A percentile compares a stretch with the other conserved stretches of the same genome.
These are phyloP conservation scores for Sander vitreus DNA, from an alignment of 2,113 vertebrate genomes.

Conservation along the genomic window DNA sequence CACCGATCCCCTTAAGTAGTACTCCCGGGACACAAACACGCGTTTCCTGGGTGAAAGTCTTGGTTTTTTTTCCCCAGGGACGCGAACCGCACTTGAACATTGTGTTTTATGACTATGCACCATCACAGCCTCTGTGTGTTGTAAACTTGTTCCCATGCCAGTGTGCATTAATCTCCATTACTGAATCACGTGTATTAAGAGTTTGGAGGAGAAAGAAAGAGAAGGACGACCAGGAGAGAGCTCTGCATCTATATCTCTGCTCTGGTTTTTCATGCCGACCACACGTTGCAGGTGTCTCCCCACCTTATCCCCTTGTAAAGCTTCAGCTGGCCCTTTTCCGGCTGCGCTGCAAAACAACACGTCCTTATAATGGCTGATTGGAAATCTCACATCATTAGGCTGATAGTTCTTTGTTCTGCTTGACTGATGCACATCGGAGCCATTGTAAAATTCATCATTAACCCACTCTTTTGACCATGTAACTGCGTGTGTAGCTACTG, in stretches of 20 bases:
- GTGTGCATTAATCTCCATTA: conserved; percentile 69
- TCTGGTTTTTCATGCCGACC: conserved; percentile 30
- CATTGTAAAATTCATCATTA: conserved; percentile 14
- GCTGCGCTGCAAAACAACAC: conserved; percentile 3
- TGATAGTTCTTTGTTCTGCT: conserved; percentile 19
- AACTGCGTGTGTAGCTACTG: not conserved
- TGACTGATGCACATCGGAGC: not conserved
- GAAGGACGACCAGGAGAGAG: conserved; percentile 32
- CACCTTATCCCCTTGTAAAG: conserved; percentile 36
- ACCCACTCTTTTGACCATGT: conserved; percentile 1
- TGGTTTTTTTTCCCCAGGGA: no score
- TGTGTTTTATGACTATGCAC: not conserved
- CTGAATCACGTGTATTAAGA: conserved; percentile 43
- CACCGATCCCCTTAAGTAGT: no score
- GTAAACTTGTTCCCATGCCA: conserved; percentile 39
- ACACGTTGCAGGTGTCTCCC: conserved; percentile 45
- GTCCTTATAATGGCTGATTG: conserved; percentile 3
- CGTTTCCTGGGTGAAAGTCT: no score
- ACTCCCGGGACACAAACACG: no score
- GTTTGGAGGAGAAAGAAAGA: conserved; percentile 23
- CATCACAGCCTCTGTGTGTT: not conserved
- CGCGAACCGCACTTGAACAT: no score
- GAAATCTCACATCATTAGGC: conserved; percentile 37
- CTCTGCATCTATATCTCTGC: conserved; percentile 11
- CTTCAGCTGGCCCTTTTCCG: conserved; percentile 12